phyloP scores from a whole-genome alignment of 2,113 vertebrate genomes.

The Lophotis ruficrista region DNA sequence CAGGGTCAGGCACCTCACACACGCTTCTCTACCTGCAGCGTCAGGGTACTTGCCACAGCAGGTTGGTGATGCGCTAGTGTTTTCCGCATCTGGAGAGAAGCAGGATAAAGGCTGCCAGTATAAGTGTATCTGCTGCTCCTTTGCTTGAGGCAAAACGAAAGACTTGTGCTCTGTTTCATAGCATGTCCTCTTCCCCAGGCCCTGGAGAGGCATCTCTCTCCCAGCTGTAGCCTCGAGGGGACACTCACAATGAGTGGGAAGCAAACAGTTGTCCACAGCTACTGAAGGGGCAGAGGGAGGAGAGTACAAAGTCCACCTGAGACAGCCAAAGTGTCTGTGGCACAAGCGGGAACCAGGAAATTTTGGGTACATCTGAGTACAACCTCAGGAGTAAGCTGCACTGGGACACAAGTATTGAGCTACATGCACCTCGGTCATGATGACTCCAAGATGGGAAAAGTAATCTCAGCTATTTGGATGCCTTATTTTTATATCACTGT shows the following conservation, averaged over 20 bases:
- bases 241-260: not conserved
- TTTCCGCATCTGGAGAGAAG: not conserved
- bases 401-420: not conserved
- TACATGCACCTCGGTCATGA: rapidly evolving
- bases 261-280: not conserved
- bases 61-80: not conserved
- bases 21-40: rapidly evolving
- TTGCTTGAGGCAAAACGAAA: not conserved
- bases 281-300: not conserved
- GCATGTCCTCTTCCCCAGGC: rapidly evolving
- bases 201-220: not conserved
- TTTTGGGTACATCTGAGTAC: not conserved
- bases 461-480: not conserved
- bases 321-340: not conserved
- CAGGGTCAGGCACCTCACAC: not conserved
- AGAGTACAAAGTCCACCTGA: not conserved
- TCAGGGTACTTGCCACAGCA: not conserved
- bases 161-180: not conserved
- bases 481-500: not conserved
- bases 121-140: not conserved
- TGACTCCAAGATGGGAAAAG: not conserved
- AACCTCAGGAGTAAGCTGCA: not conserved
- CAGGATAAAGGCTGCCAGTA: not conserved
- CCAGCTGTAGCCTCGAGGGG: not conserved
- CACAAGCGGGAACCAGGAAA: not conserved